Percentiles rank a stretch among this genome's conserved stretches.
phyloP scores from a whole-genome alignment of 1,140 invertebrate genomes.

The Bombyx mandarina region DNA sequence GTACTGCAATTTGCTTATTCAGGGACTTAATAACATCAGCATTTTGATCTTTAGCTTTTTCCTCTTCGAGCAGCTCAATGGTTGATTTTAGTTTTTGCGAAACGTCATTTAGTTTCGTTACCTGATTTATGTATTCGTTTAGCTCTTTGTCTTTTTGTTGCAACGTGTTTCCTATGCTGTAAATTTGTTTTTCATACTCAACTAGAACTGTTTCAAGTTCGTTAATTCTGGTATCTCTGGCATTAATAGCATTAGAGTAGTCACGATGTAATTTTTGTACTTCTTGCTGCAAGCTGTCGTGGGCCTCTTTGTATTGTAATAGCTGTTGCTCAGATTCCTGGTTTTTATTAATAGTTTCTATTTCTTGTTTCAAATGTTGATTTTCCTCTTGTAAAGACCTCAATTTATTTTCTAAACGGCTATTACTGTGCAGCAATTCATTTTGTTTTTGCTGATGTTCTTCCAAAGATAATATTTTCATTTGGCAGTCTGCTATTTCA shows the following conservation, averaged over 20 bases:
- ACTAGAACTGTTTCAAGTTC: conserved; percentile 49
- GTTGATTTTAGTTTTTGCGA: conserved; percentile 63
- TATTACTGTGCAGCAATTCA: conserved; percentile 38
- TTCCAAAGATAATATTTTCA: conserved; percentile 64
- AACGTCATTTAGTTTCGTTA: conserved; percentile 64
- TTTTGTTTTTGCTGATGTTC: conserved; percentile 60
- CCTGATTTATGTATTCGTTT: conserved; percentile 64
- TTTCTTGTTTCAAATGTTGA: conserved; percentile 44
- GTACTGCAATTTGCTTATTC: conserved; percentile 61
- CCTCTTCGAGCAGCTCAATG: conserved; percentile 64
- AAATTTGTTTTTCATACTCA: conserved; percentile 60
- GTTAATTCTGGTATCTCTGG: conserved; percentile 44
- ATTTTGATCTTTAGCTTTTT: conserved; percentile 60
- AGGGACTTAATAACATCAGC: conserved; percentile 49
- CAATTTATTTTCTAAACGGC: conserved; percentile 39
- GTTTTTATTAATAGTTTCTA: conserved; percentile 41
- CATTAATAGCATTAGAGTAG: conserved; percentile 32
- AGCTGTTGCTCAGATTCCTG: conserved; percentile 34
- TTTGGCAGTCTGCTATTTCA: conserved; percentile 68
- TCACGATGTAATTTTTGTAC: conserved; percentile 53
- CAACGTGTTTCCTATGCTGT: conserved; percentile 46
- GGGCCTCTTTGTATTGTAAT: conserved; percentile 24
- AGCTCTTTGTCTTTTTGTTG: conserved; percentile 66
- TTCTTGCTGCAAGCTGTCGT: conserved; percentile 41
- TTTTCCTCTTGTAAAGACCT: conserved; percentile 49